Evolutionary conservation across 2,888 invertebrate species (phyloP).

Genomic region (Drosophila niveifrons): DNA sequence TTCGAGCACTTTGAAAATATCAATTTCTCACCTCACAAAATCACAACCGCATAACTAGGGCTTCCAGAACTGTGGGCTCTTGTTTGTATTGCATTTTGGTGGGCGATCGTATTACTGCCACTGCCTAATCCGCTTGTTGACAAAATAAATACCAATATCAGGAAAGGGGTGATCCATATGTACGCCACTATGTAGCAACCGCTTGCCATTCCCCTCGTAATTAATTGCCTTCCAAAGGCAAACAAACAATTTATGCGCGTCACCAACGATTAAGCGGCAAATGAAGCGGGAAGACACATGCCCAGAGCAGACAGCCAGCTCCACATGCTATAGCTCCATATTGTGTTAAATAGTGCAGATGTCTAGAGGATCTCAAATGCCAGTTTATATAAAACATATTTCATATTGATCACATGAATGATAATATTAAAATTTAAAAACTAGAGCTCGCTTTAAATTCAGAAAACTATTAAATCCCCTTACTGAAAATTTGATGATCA

Average conservation of each 20-base stretch:
- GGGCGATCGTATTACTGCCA: conserved; percentile 65
- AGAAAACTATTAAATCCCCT: too few relatives aligned
- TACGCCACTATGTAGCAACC: conserved; percentile 5
- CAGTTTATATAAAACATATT: too few relatives aligned
- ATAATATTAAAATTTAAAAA: too few relatives aligned
- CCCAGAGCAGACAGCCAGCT: conserved; percentile 7
- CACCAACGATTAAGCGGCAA: conserved; percentile 76
- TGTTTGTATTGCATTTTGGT: conserved; percentile 28
- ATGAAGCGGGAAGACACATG: conserved; percentile 72
- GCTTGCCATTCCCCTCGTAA: conserved; percentile 41
- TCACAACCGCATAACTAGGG: conserved; percentile 56
- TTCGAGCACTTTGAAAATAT: conserved; percentile 60
- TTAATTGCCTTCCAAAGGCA: conserved; percentile 57
- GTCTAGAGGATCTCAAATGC: too few relatives aligned
- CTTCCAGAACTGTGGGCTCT: conserved; percentile 49
- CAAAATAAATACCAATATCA: conserved; percentile 70
- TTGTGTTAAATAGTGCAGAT: neutral
- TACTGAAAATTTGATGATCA: too few relatives aligned
- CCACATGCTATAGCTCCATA: neutral
- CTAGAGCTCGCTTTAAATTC: too few relatives aligned
- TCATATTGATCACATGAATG: too few relatives aligned
- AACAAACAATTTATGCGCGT: conserved; percentile 72
- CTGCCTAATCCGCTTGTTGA: conserved; percentile 76
- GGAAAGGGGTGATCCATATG: conserved; percentile 57
- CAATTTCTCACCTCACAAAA: conserved; percentile 70